phyloP scores from a whole-genome alignment of 2,113 vertebrate species.

The Sminthopsis crassicaudata region DNA sequence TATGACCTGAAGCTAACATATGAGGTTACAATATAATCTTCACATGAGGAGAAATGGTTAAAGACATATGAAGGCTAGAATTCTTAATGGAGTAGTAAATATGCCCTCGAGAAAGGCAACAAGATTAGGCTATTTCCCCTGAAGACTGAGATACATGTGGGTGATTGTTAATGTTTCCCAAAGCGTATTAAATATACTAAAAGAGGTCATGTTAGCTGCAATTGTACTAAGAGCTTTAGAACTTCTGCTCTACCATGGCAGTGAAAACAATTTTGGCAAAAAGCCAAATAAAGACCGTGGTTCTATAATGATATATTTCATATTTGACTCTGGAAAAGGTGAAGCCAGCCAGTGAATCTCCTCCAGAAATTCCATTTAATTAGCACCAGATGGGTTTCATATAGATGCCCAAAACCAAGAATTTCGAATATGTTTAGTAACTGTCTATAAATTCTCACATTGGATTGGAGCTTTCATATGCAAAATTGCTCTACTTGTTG shows the following conservation, averaged over 20 bases:
- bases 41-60: background rate
- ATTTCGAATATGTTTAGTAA: background rate
- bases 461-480: background rate
- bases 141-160: background rate
- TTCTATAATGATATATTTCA: background rate
- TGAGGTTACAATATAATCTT: background rate
- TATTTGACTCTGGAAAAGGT: background rate
- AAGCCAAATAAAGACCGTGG: background rate
- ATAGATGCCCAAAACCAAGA: background rate
- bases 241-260: background rate
- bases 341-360: background rate
- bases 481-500: background rate
- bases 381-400: background rate
- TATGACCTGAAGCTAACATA: background rate
- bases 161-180: background rate
- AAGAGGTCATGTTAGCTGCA: background rate
- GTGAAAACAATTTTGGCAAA: background rate
- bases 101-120: background rate
- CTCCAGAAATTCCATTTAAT: background rate
- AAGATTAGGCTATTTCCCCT: background rate
- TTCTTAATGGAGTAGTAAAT: background rate
- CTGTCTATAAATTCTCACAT: background rate
- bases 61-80: background rate
- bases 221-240: background rate
- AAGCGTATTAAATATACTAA: background rate